A percentile compares a stretch with the other conserved stretches of the same genome.
Evolutionary conservation across 2,113 vertebrate species (phyloP).

Genomic region (Suncus etruscus): DNA sequence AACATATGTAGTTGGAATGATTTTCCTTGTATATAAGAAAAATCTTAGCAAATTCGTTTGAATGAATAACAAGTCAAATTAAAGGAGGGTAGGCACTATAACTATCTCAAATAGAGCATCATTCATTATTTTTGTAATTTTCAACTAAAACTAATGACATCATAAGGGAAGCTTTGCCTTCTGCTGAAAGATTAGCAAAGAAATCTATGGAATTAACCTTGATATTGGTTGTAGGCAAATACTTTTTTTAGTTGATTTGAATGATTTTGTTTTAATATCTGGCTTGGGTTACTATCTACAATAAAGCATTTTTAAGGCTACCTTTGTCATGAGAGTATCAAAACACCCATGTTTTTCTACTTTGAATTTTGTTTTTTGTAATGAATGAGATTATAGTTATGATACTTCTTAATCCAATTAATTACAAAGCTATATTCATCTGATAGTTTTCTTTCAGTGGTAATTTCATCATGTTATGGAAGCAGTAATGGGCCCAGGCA

Average conservation of each 20-base stretch:
- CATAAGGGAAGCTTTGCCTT: slow-evolving; percentile 11
- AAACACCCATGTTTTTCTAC: neutral
- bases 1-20: neutral
- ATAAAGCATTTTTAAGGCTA: neutral
- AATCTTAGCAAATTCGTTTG: slow-evolving; percentile 53
- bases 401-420: neutral
- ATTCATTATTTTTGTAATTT: slow-evolving; percentile 42
- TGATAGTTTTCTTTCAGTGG: neutral
- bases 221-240: neutral
- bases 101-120: slow-evolving; percentile 65
- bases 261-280: neutral
- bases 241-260: slow-evolving; percentile 32
- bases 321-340: neutral
- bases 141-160: slow-evolving; percentile 12
- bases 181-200: neutral
- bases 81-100: slow-evolving; percentile 47
- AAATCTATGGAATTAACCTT: neutral
- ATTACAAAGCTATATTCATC: neutral
- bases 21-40: slow-evolving; percentile 40
- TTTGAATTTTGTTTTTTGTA: neutral
- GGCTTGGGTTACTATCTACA: neutral
- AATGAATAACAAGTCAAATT: slow-evolving; percentile 58
- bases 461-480: slow-evolving; percentile 28
- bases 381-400: neutral
- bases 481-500: slow-evolving; percentile 45